Evolutionary conservation across 1,140 invertebrate species (phyloP).

Genomic region (Saccostrea cuccullata): DNA sequence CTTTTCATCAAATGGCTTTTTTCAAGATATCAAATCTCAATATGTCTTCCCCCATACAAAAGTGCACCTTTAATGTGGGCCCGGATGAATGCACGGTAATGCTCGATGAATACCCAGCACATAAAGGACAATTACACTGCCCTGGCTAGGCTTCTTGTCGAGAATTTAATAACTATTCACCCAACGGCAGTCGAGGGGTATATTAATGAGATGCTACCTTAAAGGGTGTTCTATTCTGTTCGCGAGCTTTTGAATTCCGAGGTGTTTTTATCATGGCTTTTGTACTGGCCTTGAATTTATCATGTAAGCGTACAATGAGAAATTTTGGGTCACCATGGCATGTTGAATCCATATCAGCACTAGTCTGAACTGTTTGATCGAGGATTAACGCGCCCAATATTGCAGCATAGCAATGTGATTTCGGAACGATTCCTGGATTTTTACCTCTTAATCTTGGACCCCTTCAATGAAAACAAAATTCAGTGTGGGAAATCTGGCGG

Average conservation of each 20-base stretch:
- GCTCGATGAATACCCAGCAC: neutral
- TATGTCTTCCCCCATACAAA: conserved; percentile 1
- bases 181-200: neutral
- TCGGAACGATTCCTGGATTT: neutral
- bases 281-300: conserved; percentile 26
- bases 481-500: conserved; percentile 15
- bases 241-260: conserved; percentile 13
- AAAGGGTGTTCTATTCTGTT: neutral
- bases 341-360: conserved; percentile 9
- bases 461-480: neutral
- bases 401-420: conserved; percentile 22
- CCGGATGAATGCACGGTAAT: neutral
- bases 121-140: conserved; percentile 1
- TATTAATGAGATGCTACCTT: conserved; percentile 9
- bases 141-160: neutral
- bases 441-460: conserved; percentile 2
- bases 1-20: conserved; percentile 13
- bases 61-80: conserved; percentile 19
- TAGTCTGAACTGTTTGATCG: neutral
- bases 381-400: neutral
- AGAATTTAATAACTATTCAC: conserved; percentile 29
- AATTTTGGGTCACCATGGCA: conserved; percentile 32
- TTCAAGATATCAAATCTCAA: conserved; percentile 32
- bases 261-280: conserved; percentile 31
- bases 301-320: conserved; percentile 16